Evolutionary conservation across 1,140 invertebrate species (phyloP).

Genomic region (Dreissena rostriformis): DNA sequence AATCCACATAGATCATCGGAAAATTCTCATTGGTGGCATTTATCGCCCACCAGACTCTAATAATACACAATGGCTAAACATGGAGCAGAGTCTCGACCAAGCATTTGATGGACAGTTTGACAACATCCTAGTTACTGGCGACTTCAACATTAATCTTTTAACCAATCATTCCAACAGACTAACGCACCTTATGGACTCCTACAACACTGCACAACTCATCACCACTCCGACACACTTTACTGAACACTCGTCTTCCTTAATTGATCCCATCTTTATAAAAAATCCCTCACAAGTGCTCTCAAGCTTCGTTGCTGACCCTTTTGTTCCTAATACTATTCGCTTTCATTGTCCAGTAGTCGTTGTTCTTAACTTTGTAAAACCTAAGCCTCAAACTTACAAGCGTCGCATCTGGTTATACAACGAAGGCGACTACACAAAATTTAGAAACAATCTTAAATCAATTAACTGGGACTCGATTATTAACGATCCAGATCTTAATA

Average conservation of each 20-base stretch:
- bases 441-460: not conserved
- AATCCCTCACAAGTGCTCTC: slow-evolving; percentile 2
- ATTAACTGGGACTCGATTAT: slow-evolving; percentile 15
- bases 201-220: slow-evolving; percentile 15
- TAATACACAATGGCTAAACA: slow-evolving; percentile 19
- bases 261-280: slow-evolving; percentile 33
- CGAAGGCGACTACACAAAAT: slow-evolving; percentile 1
- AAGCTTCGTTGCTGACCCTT: slow-evolving; percentile 17
- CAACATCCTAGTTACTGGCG: slow-evolving; percentile 14
- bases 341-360: slow-evolving; percentile 31
- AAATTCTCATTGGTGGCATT: slow-evolving; percentile 13
- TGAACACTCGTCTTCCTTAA: slow-evolving; percentile 9
- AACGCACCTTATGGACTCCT: slow-evolving; percentile 1
- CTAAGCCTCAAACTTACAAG: not conserved
- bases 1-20: slow-evolving; percentile 10
- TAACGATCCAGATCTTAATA: slow-evolving; percentile 14
- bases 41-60: slow-evolving; percentile 28
- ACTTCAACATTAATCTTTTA: slow-evolving; percentile 13
- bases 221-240: slow-evolving; percentile 39
- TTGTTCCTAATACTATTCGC: slow-evolving; percentile 9
- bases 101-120: slow-evolving; percentile 10
- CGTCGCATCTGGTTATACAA: slow-evolving; percentile 16
- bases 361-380: slow-evolving; percentile 14
- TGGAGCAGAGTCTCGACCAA: slow-evolving; percentile 9
- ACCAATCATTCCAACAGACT: not conserved